Conservation (phyloP, 2,113 vertebrate species). For the Pristiophorus japonicus region DNA sequence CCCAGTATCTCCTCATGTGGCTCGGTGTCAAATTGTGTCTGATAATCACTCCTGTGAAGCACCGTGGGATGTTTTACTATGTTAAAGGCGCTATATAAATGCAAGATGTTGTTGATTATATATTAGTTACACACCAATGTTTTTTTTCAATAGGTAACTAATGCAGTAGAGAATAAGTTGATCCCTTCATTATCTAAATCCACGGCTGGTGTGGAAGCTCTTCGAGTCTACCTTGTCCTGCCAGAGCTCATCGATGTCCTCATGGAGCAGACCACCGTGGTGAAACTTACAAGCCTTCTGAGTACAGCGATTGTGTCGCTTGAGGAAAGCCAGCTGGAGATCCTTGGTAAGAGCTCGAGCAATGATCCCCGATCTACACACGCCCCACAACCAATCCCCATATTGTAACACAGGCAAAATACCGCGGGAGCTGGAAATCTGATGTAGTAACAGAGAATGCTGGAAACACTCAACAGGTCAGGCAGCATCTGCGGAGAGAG, state of each 20-base stretch:
- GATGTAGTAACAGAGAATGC: neutral
- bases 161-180: constrained; percentile 40
- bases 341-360: constrained; percentile 50
- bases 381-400: neutral
- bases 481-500: neutral
- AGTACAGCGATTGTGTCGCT: constrained; percentile 42
- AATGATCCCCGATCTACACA: neutral
- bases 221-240: constrained; percentile 52
- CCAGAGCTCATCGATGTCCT: constrained; percentile 42
- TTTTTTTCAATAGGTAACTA: constrained; percentile 43
- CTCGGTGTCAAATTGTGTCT: neutral
- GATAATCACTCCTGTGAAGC: neutral
- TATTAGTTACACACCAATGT: neutral
- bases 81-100: neutral
- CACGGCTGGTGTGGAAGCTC: constrained; percentile 47
- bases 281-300: neutral
- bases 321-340: constrained; percentile 36
- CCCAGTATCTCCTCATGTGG: neutral
- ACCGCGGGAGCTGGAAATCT: too few species aligned
- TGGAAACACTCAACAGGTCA: neutral
- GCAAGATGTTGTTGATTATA: neutral
- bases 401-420: neutral
- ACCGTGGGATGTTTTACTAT: neutral
- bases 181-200: constrained; percentile 41
- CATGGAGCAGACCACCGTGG: neutral